Percentiles rank a stretch among this genome's conserved stretches.
These are phyloP conservation scores for Taenioides sp. DNA, from an alignment of 2,797 vertebrate species.

Conservation along the genomic window DNA sequence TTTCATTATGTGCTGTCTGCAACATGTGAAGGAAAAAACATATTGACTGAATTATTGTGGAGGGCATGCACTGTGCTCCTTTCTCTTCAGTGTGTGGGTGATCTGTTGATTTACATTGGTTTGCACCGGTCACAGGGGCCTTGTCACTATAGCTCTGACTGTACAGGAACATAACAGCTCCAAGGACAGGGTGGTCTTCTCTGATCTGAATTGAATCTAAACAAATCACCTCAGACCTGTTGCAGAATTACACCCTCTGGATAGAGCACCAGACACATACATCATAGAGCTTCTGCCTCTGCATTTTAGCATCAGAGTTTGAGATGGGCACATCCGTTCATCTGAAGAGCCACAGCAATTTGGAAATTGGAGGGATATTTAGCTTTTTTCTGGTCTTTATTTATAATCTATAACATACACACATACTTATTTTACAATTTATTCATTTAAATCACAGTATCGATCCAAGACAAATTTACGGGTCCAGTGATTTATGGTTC, in stretches of 20 bases:
- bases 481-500: neutral
- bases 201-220: conserved; percentile 61
- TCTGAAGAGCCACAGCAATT: too few species aligned
- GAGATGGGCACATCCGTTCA: neutral
- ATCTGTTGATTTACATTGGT: conserved; percentile 72
- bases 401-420: neutral
- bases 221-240: conserved; percentile 62
- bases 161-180: conserved; percentile 56
- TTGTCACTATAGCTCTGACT: conserved; percentile 58
- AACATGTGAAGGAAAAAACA: neutral
- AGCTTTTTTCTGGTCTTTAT: neutral
- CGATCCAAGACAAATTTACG: neutral
- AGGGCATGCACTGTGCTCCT: conserved; percentile 3
- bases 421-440: neutral
- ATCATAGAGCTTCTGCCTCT: conserved; percentile 18
- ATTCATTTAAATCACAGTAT: neutral
- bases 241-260: conserved; percentile 62
- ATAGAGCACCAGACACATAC: conserved; percentile 32
- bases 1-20: neutral
- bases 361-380: too few species aligned
- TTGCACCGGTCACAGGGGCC: conserved; percentile 56
- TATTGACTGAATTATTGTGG: neutral
- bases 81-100: conserved; percentile 46
- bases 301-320: conserved; percentile 18
- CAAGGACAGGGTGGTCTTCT: conserved; percentile 53